These are phyloP conservation scores for Pithys albifrons DNA, from an alignment of 2,113 vertebrate species.

Conservation along the genomic window DNA sequence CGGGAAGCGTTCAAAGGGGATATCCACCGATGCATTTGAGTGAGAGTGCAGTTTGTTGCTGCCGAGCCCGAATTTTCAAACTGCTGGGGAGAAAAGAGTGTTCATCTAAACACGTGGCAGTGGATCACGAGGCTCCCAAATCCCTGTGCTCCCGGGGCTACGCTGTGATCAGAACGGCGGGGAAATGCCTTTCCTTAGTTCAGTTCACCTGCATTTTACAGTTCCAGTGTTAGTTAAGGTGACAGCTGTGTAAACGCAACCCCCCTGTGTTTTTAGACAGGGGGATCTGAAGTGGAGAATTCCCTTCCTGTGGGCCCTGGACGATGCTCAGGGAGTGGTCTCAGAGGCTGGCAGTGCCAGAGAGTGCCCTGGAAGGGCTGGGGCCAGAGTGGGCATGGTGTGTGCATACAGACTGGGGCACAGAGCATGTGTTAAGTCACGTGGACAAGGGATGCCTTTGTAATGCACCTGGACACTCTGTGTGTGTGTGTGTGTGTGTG, in stretches of 20 bases:
- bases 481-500: too few relatives aligned
- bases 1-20: slow-evolving; percentile 52
- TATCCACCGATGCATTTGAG: slow-evolving; percentile 36
- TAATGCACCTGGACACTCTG: not conserved
- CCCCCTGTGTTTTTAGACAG: not conserved
- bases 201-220: not conserved
- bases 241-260: not conserved
- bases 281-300: not conserved
- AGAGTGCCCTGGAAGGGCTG: not conserved
- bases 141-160: not conserved
- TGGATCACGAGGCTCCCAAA: not conserved
- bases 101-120: rapidly evolving
- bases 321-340: not conserved
- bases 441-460: not conserved
- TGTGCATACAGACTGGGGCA: not conserved
- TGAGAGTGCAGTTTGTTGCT: slow-evolving; percentile 30
- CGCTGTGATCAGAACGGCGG: not conserved
- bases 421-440: not conserved
- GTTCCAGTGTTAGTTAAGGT: not conserved
- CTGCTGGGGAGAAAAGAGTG: not conserved
- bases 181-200: not conserved
- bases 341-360: not conserved
- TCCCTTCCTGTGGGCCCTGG: rapidly evolving
- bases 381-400: not conserved
- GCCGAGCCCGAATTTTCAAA: not conserved